Conservation (phyloP, 2,888 invertebrate genomes). For the Keiferia lycopersicella region DNA sequence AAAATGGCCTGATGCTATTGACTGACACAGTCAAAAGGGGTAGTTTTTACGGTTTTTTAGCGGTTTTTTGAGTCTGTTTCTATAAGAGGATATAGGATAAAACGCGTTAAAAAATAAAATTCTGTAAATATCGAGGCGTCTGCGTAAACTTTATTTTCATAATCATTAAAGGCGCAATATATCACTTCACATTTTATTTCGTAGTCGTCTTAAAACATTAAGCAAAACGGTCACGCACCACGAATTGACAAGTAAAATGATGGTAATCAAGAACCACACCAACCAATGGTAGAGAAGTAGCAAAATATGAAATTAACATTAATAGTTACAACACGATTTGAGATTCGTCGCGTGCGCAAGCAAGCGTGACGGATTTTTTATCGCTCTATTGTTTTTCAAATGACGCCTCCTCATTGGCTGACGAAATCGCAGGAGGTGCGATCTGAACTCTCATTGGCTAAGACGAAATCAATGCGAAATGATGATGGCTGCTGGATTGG, state of each 20-base stretch:
- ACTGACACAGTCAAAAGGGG: too few species aligned
- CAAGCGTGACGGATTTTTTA: conserved; percentile 76
- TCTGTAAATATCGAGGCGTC: too few species aligned
- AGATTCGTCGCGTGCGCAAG: conserved; percentile 55
- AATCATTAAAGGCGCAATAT: too few species aligned
- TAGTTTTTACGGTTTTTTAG: too few species aligned
- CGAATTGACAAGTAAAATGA: conserved; percentile 7
- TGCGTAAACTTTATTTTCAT: too few species aligned
- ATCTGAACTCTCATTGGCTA: conserved; percentile 58
- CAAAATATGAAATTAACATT: conserved; percentile 7
- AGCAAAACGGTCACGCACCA: conserved; percentile 11
- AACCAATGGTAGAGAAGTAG: conserved; percentile 17
- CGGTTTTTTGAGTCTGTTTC: too few species aligned
- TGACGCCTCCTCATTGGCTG: conserved; percentile 57
- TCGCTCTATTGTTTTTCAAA: conserved; percentile 80
- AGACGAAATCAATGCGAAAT: conserved; percentile 69
- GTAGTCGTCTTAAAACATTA: background rate
- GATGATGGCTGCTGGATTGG: conserved; percentile 71
- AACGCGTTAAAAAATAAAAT: too few species aligned
- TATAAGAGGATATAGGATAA: too few species aligned
- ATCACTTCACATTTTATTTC: background rate
- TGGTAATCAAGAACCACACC: background rate
- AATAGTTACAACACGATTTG: conserved; percentile 24
- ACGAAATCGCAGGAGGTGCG: conserved; percentile 62
- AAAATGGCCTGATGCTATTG: too few species aligned